Evolutionary conservation across 2,113 vertebrate species (phyloP).

Genomic region (Pantherophis guttatus): DNA sequence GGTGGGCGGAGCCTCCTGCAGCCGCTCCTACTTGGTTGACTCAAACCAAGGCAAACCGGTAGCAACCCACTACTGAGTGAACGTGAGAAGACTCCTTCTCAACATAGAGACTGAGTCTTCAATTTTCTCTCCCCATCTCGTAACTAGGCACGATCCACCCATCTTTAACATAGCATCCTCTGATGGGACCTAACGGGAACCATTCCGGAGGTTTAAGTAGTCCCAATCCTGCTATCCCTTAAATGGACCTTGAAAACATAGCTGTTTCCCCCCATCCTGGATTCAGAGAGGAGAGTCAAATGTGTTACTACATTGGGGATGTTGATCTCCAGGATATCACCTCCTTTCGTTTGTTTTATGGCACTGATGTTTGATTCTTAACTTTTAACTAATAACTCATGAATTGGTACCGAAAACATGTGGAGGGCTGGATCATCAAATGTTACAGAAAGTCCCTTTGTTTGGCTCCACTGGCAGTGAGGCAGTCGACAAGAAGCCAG

Average conservation of each 20-base stretch:
- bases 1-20: no score
- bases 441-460: not conserved
- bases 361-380: not conserved
- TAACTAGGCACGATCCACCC: not conserved
- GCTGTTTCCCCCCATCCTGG: not conserved
- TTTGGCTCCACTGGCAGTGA: slow-evolving; percentile 31
- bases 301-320: not conserved
- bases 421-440: slow-evolving; percentile 57
- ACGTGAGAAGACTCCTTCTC: not conserved
- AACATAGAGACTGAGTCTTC: not conserved
- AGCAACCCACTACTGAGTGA: no score
- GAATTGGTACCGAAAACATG: slow-evolving; percentile 72
- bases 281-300: not conserved
- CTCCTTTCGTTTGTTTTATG: not conserved
- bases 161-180: not conserved
- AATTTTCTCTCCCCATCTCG: not conserved
- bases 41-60: no score
- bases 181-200: not conserved
- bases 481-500: slow-evolving; percentile 67
- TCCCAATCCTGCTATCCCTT: not conserved
- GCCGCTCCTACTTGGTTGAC: no score
- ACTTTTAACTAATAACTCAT: not conserved
- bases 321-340: not conserved
- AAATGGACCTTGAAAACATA: not conserved
- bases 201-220: not conserved